A percentile compares a stretch with the other conserved stretches of the same genome.
Conservation (phyloP, 2,888 invertebrate genomes). For the Caenorhabditis auriculariae region DNA sequence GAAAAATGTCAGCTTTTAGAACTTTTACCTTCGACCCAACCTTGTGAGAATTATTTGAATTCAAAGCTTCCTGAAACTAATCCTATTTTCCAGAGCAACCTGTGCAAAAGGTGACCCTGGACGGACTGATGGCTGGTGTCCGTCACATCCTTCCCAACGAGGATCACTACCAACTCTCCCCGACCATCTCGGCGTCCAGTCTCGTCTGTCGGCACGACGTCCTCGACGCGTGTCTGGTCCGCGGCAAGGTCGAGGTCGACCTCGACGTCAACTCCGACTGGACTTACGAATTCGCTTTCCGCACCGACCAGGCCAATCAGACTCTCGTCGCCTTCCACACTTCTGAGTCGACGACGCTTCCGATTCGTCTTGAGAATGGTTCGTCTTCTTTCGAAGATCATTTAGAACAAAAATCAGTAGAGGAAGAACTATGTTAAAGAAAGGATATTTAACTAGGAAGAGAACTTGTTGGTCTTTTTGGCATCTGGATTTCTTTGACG, state of each 20-base stretch:
- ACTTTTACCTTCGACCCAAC: no score
- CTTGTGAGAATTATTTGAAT: no score
- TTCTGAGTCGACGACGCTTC: constrained; percentile 4
- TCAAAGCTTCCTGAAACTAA: background rate
- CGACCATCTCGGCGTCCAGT: constrained; percentile 15
- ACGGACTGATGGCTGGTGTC: constrained; percentile 24
- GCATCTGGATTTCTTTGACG: no score
- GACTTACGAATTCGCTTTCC: constrained; percentile 35
- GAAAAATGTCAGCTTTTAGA: no score
- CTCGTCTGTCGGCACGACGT: constrained; percentile 25
- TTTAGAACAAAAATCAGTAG: no score
- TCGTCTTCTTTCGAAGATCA: no score
- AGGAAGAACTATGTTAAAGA: no score
- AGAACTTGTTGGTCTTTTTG: no score
- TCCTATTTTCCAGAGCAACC: constrained; percentile 1
- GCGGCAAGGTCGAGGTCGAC: constrained; percentile 25
- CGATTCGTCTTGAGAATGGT: constrained; percentile 29
- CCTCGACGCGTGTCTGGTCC: constrained; percentile 20
- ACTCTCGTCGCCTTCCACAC: constrained; percentile 25
- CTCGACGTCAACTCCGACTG: constrained; percentile 23
- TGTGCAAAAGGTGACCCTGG: constrained; percentile 10
- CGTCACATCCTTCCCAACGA: constrained; percentile 34
- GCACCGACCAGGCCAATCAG: constrained; percentile 33
- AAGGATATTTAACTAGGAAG: no score
- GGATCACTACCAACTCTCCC: constrained; percentile 22